Evolutionary conservation across 2,113 vertebrate species (phyloP).

Genomic region (Rhegmatorhina hoffmannsi): DNA sequence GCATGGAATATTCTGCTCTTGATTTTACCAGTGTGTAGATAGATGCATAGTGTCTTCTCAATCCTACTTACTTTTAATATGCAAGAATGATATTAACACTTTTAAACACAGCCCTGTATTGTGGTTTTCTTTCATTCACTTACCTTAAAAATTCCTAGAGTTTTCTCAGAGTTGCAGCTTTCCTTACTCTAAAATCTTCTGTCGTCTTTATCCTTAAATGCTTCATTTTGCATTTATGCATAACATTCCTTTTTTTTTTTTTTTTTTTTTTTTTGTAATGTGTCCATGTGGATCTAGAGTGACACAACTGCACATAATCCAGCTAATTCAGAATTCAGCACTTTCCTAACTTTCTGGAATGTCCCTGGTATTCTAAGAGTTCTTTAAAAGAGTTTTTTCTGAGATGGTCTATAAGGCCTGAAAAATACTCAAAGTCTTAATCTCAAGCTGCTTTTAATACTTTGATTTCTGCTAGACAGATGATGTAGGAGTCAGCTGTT

Average conservation of each 20-base stretch:
- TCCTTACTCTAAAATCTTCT: background rate
- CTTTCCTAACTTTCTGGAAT: background rate
- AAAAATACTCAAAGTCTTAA: background rate
- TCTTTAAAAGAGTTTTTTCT: background rate
- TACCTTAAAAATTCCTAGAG: background rate
- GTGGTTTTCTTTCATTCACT: background rate
- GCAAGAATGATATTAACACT: background rate
- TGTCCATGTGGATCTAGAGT: accelerated
- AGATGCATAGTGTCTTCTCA: background rate
- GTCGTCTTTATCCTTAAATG: background rate
- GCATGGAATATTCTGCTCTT: background rate
- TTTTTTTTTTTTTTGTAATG: background rate
- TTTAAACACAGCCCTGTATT: background rate
- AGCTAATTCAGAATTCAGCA: background rate
- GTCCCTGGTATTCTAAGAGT: background rate
- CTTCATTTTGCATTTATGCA: accelerated
- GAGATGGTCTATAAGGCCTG: background rate
- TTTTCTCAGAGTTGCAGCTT: background rate
- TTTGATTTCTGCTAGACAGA: background rate
- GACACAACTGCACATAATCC: background rate
- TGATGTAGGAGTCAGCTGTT: background rate
- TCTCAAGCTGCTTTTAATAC: background rate
- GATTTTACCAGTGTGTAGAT: background rate
- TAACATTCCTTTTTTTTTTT: too few relatives aligned
- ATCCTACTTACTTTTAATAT: background rate